Base-by-base conservation (phyloP, 2,797 vertebrate genomes). In the Podarcis lilfordi region DNA sequence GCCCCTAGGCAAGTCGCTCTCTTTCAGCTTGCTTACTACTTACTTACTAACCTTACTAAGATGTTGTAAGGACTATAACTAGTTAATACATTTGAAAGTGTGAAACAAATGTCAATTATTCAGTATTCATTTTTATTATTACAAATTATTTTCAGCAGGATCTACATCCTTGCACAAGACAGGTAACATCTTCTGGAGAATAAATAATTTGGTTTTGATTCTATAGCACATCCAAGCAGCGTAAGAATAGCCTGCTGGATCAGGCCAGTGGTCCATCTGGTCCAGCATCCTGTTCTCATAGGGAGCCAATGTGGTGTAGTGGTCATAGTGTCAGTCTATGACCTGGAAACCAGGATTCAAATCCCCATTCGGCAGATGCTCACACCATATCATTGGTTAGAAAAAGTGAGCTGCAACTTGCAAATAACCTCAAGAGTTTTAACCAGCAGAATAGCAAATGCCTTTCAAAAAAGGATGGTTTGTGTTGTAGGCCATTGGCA, bases 371-470 rank as follows among this genome's bases (percentile, higher is more conserved):
- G 50, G 13, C 13, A 55, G 35, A 81, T 37, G 27, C 15, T 92
- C 61, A 79, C 72, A 80, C 88, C 92, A 91, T 89, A 91, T 93
- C 71, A 43, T 55, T 66, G 37, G 74, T 85, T 40, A 32, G 75
- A 91, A 86, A 45, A 50, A 68, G 82, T n/a, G 32, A 88, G 10
- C 82, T 89, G 71, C 78, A 27, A 3, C 10, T 78, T 88, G 55
- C 13, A 23, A 84, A 86, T 72, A 66, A 35, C 80, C 84, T 87
- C 29, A 0, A 80, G 72, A 37, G 45, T 79, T 77, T 92, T 95
- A 89, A 95, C 32, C 89, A 92, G 69, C 29, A 88, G 89, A 55
- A 84, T 86, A 2, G 21, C 80, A 94, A 81, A 83, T 19, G 3
- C 86, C 81, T 0, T 61, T 81, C 85, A 27, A 40, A 91, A 80